These are phyloP conservation scores for Ardeotis arabs DNA, from an alignment of 2,113 vertebrate species.

Conservation along the genomic window DNA sequence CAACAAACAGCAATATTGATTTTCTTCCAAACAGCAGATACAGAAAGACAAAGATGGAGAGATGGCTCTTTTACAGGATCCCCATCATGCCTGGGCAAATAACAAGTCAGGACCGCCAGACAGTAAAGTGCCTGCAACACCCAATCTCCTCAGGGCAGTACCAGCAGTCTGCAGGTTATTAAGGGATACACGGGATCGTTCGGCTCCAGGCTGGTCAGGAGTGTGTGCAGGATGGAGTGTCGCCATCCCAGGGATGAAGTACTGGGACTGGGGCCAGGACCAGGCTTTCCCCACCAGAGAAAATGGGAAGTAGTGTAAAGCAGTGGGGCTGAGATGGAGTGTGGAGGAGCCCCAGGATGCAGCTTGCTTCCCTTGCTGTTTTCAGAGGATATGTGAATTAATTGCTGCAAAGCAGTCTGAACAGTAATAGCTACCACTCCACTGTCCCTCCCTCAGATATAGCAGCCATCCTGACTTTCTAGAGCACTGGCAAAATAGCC, in stretches of 20 bases:
- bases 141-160: accelerated
- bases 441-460: background rate
- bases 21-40: constrained; percentile 40
- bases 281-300: background rate
- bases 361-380: background rate
- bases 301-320: background rate
- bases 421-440: background rate
- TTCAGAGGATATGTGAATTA: background rate
- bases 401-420: background rate
- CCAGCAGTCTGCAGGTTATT: background rate
- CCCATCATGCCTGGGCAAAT: background rate
- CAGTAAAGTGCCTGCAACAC: background rate
- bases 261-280: background rate
- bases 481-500: background rate
- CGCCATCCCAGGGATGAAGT: background rate
- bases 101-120: background rate
- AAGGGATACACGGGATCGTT: background rate
- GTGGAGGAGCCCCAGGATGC: background rate
- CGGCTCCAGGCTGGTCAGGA: background rate
- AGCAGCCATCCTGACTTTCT: background rate
- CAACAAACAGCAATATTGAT: constrained; percentile 63
- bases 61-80: background rate
- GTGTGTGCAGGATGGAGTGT: background rate
- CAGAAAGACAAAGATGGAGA: constrained; percentile 22
- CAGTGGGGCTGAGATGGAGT: background rate